Evolutionary conservation across 2,113 vertebrate species (phyloP).

Genomic region (Xenus cinereus): DNA sequence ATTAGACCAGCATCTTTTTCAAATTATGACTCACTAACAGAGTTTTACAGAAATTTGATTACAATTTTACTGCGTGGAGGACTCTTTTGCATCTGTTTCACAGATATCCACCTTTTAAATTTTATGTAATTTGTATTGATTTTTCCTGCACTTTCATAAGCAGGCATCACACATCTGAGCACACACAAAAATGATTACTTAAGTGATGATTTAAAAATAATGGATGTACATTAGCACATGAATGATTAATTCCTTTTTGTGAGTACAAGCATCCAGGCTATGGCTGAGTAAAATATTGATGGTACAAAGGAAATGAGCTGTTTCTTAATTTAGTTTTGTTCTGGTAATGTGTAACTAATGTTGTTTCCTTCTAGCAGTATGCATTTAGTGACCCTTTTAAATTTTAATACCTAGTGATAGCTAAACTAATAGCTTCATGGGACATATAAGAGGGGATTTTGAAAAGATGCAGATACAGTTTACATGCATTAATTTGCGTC

Average conservation of each 20-base stretch:
- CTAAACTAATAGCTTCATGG: constrained; percentile 53
- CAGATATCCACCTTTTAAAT: constrained; percentile 51
- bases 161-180: constrained; percentile 48
- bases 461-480: neutral
- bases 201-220: constrained; percentile 74
- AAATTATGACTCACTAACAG: neutral
- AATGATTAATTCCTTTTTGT: constrained; percentile 69
- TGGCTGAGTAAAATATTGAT: constrained; percentile 71
- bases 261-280: constrained; percentile 56
- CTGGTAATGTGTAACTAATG: constrained; percentile 74
- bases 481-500: neutral
- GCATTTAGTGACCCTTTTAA: constrained; percentile 67
- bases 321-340: constrained; percentile 76
- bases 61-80: constrained; percentile 13
- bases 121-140: constrained; percentile 69
- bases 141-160: constrained; percentile 51
- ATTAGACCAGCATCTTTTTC: neutral
- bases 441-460: neutral
- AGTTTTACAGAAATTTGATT: constrained; percentile 34
- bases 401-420: constrained; percentile 57
- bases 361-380: constrained; percentile 66
- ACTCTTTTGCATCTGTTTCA: constrained; percentile 36
- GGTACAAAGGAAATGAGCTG: constrained; percentile 71
- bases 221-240: constrained; percentile 63
- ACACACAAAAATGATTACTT: constrained; percentile 58